phyloP scores from a whole-genome alignment of 92 coral and sea anemone species.

The Anthopleura xanthogrammica region DNA sequence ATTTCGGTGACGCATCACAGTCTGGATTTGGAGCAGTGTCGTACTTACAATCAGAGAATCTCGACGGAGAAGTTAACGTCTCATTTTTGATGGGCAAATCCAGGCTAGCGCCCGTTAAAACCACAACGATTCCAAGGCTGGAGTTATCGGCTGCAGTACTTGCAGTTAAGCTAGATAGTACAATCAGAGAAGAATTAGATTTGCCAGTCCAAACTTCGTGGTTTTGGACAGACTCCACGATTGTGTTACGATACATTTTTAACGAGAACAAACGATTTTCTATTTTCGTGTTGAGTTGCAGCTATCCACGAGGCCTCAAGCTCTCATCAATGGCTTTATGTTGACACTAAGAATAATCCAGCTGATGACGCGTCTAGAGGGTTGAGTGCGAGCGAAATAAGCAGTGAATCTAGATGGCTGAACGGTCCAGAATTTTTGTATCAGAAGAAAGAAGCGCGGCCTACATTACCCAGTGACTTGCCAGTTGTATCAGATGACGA shows the following conservation, averaged over 20 bases:
- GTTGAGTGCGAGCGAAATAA: no score
- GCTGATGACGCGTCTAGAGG: no score
- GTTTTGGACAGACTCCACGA: slow-evolving; percentile 1
- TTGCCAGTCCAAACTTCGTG: background rate
- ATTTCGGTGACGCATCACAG: background rate
- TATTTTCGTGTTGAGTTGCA: background rate
- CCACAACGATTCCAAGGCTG: background rate
- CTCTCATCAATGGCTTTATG: background rate
- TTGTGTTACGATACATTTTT: background rate
- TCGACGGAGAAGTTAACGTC: background rate
- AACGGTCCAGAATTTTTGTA: slow-evolving; percentile 34
- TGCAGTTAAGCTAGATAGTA: background rate
- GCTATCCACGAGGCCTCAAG: background rate
- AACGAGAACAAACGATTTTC: background rate
- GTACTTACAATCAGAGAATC: background rate
- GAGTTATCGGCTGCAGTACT: background rate
- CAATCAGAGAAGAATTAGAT: background rate
- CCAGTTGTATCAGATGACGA: background rate
- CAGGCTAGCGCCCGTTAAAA: background rate
- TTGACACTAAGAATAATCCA: background rate
- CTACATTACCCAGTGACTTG: background rate
- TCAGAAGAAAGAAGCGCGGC: slow-evolving; percentile 24
- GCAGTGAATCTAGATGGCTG: slow-evolving; percentile 12
- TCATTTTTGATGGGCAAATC: background rate
- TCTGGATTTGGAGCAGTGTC: background rate